These are phyloP conservation scores for Scaptomyza cyrtandrae DNA, from an alignment of 2,888 invertebrate genomes.

Conservation along the genomic window DNA sequence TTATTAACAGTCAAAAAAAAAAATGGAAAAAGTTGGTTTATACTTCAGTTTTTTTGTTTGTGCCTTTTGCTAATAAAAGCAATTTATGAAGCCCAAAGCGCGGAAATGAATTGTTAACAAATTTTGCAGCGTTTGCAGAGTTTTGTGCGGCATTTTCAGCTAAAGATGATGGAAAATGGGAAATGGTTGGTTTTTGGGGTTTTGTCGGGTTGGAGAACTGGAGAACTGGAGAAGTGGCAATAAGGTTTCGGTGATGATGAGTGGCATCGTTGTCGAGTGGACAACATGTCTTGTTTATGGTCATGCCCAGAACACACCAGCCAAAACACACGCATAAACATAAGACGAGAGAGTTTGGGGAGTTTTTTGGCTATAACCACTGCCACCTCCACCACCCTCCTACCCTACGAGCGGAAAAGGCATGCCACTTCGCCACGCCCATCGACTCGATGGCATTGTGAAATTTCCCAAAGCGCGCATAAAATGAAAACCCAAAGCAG, in stretches of 20 bases:
- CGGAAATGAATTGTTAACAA: slow-evolving; percentile 80
- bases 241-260: slow-evolving; percentile 43
- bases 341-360: slow-evolving; percentile 10
- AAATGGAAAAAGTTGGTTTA: slow-evolving; percentile 50
- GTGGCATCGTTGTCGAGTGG: slow-evolving; percentile 62
- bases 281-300: slow-evolving; percentile 75
- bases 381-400: too few relatives aligned
- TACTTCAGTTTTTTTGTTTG: slow-evolving; percentile 38
- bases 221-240: not conserved
- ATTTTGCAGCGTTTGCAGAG: slow-evolving; percentile 69
- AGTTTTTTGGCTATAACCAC: not conserved
- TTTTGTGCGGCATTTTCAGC: slow-evolving; percentile 15
- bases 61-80: slow-evolving; percentile 74
- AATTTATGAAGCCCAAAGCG: slow-evolving; percentile 80
- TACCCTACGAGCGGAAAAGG: too few relatives aligned
- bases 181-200: not conserved
- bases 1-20: slow-evolving; percentile 57
- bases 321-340: slow-evolving; percentile 35
- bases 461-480: slow-evolving; percentile 77
- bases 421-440: slow-evolving; percentile 16
- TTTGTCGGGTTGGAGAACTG: not conserved
- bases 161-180: slow-evolving; percentile 27
- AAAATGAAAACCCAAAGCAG: slow-evolving; percentile 63
- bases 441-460: slow-evolving; percentile 65
- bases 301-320: slow-evolving; percentile 35